A percentile compares a stretch with the other conserved stretches of the same genome.
Conservation (phyloP, 2,797 vertebrate genomes). For the Hippopotamyrus pictus region DNA sequence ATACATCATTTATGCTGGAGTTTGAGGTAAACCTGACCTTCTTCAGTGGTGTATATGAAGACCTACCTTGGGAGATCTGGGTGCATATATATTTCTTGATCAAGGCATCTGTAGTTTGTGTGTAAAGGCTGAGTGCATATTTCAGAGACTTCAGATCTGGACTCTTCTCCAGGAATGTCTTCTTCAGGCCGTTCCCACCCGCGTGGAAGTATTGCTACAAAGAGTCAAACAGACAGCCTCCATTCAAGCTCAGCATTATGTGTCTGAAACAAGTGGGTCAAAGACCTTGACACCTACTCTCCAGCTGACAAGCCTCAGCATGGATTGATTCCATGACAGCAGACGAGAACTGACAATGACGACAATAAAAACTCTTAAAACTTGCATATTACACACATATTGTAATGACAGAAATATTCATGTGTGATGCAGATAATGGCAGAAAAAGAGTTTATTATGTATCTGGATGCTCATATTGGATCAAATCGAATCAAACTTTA, state of each 20-base stretch:
- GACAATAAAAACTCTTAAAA: background rate
- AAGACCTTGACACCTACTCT: background rate
- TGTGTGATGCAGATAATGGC: background rate
- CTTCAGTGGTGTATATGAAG: background rate
- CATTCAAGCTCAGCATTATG: background rate
- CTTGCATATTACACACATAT: background rate
- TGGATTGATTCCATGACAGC: background rate
- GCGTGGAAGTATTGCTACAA: slow-evolving; percentile 97
- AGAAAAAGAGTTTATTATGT: background rate
- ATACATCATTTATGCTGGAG: background rate
- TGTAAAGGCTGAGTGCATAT: slow-evolving; percentile 96
- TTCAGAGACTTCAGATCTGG: slow-evolving; percentile 87
- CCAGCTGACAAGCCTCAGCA: background rate
- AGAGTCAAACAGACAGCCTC: slow-evolving; percentile 3
- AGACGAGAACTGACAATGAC: background rate
- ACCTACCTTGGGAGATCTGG: slow-evolving; percentile 88
- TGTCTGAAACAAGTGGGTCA: background rate
- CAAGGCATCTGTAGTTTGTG: slow-evolving; percentile 92
- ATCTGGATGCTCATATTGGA: slow-evolving; percentile 26
- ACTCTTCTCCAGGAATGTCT: slow-evolving; percentile 95
- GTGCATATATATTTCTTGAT: slow-evolving; percentile 98
- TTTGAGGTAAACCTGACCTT: background rate
- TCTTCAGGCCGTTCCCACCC: slow-evolving; percentile 94
- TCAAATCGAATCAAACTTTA: background rate
- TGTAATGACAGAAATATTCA: background rate